These are phyloP conservation scores for Trichechus manatus DNA, from an alignment of 2,113 vertebrate genomes.

Conservation along the genomic window DNA sequence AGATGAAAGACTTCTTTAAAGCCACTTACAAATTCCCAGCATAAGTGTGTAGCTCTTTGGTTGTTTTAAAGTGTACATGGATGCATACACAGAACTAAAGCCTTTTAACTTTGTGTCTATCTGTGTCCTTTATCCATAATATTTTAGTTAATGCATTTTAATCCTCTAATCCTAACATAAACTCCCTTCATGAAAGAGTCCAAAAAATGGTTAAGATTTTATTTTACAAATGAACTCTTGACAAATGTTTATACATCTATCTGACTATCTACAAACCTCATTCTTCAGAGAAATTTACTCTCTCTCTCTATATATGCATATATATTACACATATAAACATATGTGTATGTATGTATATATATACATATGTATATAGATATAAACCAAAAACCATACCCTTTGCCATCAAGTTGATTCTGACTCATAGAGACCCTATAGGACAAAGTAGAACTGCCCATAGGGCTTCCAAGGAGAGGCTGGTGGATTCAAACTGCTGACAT, in stretches of 20 bases:
- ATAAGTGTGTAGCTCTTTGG: neutral
- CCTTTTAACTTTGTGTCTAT: neutral
- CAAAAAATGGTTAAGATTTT: neutral
- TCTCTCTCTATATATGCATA: neutral
- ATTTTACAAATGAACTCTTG: neutral
- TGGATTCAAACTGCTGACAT: too few species aligned
- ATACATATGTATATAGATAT: neutral
- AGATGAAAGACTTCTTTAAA: conserved; percentile 39
- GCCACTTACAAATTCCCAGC: neutral
- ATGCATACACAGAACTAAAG: neutral
- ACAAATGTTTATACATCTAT: neutral
- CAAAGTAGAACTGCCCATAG: too few species aligned
- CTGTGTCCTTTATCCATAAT: neutral
- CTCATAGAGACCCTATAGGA: too few species aligned
- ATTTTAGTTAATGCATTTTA: neutral
- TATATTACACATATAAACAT: too few species aligned
- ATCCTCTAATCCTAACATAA: neutral
- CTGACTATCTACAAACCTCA: neutral
- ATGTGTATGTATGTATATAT: fast-evolving
- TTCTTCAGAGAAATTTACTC: neutral
- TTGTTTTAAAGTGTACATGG: neutral
- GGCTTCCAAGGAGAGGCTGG: too few species aligned
- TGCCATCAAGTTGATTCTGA: too few species aligned
- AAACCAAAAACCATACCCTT: too few species aligned
- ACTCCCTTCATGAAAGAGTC: neutral